These are phyloP conservation scores for Asbolus verrucosus DNA, from an alignment of 1,140 invertebrate genomes.

Conservation along the genomic window DNA sequence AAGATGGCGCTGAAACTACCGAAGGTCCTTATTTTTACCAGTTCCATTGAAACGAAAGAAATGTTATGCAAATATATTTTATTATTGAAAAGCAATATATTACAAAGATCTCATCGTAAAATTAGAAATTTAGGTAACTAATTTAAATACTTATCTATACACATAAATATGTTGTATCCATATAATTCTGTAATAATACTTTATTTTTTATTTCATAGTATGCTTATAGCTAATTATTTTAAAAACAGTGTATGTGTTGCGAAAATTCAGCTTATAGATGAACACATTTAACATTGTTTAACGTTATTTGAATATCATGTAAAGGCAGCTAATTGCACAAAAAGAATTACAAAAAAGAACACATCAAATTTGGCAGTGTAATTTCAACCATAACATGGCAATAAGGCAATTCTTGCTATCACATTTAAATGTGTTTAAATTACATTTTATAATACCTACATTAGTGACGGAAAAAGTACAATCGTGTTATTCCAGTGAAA, in stretches of 20 bases:
- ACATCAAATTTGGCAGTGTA: conserved; percentile 36
- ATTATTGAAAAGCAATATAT: conserved; percentile 46
- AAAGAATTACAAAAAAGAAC: conserved; percentile 21
- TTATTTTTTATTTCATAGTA: conserved; percentile 13
- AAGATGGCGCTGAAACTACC: no score
- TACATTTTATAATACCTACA: conserved; percentile 7
- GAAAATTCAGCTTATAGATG: conserved; percentile 13
- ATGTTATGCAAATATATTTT: conserved; percentile 35
- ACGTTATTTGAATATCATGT: conserved; percentile 11
- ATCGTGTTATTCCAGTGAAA: no score
- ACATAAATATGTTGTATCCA: conserved; percentile 48
- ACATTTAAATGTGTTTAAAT: conserved; percentile 19
- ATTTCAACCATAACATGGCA: neutral
- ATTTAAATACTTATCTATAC: conserved; percentile 53
- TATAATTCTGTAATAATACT: conserved; percentile 43
- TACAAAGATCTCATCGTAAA: conserved; percentile 43
- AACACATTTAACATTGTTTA: no score
- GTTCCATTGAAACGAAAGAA: neutral
- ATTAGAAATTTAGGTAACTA: conserved; percentile 50
- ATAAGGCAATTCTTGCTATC: neutral
- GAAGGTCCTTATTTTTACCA: no score
- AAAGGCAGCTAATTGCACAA: conserved; percentile 21
- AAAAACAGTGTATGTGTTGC: conserved; percentile 20
- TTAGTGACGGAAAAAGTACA: no score
- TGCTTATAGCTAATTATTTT: conserved; percentile 9